These are phyloP conservation scores for Potorous gilbertii DNA, from an alignment of 2,797 vertebrate genomes.

Conservation along the genomic window DNA sequence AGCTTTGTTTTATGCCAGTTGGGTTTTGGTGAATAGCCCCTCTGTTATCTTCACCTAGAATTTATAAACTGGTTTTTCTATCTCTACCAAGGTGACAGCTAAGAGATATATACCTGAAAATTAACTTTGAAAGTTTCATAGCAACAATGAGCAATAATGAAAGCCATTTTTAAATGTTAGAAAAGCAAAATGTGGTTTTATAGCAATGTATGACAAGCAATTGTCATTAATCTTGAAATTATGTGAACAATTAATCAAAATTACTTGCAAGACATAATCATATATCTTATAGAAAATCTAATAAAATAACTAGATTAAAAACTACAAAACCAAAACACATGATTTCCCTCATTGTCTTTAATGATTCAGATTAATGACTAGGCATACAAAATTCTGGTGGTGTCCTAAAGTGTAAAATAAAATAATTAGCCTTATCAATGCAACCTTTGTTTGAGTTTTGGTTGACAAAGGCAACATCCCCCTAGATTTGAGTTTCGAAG, in stretches of 20 bases:
- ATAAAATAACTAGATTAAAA: slow-evolving; percentile 57
- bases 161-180: neutral
- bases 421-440: neutral
- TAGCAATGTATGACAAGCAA: neutral
- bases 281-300: slow-evolving; percentile 61
- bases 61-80: neutral
- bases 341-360: slow-evolving; percentile 21
- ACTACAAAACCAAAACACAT: neutral
- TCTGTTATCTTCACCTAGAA: neutral
- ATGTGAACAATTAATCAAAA: slow-evolving; percentile 68
- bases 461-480: neutral
- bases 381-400: fast-evolving
- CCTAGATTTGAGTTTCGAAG: slow-evolving; percentile 5
- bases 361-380: slow-evolving; percentile 24
- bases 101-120: neutral
- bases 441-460: neutral
- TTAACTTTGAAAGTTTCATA: neutral
- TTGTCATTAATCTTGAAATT: slow-evolving; percentile 48
- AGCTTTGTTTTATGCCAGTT: neutral
- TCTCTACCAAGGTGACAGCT: neutral
- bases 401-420: neutral
- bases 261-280: slow-evolving; percentile 24
- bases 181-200: neutral
- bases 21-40: neutral
- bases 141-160: neutral